Evolutionary conservation across 2,113 vertebrate genomes (phyloP).

Genomic region (Leptocoma aspasia): DNA sequence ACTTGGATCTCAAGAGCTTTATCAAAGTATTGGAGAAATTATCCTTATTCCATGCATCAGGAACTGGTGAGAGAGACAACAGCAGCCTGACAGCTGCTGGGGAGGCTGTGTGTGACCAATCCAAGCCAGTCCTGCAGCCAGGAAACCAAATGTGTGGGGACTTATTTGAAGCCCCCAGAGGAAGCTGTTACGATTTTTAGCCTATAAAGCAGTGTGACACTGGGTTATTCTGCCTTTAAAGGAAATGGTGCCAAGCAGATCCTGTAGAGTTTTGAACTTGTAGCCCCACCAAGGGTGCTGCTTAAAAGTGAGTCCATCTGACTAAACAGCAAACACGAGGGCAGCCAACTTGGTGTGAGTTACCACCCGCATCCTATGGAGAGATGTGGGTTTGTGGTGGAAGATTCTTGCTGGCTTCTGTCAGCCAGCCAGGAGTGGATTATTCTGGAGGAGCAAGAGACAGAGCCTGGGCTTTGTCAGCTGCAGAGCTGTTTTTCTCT

Average conservation of each 20-base stretch:
- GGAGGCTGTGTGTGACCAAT: neutral
- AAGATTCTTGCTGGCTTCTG: neutral
- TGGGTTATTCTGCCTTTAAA: neutral
- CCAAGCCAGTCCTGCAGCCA: neutral
- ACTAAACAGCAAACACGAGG: neutral
- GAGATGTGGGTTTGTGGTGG: neutral
- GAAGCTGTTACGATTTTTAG: neutral
- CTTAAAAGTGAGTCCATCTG: neutral
- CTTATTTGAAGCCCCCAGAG: neutral
- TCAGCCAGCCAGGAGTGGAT: neutral
- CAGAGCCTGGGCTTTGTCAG: neutral
- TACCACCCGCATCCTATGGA: neutral
- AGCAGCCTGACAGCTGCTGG: neutral
- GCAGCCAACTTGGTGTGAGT: neutral
- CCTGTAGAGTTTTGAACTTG: neutral
- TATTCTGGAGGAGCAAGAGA: neutral
- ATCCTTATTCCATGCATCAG: neutral
- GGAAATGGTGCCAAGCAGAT: neutral
- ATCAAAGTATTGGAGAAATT: neutral
- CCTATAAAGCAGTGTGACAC: neutral
- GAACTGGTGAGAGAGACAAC: neutral
- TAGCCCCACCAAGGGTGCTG: neutral
- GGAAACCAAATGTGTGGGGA: accelerated
- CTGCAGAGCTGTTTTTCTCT: neutral
- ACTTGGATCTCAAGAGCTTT: neutral